Evolutionary conservation across 1,140 invertebrate genomes (phyloP), one percentile per base, ranked within the genome.

Genomic region (Harlomillsia oculata): DNA sequence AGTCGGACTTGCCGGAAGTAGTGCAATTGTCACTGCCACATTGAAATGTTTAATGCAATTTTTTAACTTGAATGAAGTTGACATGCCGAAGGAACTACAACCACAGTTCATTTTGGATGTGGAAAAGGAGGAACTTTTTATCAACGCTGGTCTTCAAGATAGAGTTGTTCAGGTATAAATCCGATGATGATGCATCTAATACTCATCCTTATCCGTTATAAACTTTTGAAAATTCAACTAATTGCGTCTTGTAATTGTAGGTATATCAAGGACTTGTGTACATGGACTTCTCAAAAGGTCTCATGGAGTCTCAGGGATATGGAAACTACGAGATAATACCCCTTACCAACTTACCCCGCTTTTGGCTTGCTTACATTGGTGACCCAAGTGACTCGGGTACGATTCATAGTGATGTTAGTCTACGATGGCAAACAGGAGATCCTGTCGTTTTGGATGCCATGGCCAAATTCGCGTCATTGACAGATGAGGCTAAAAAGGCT

Each of bases 31-130:
- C 13, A 68, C 67, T 18, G 67, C 67, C 11, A 63, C 66, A 11
- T 49, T 70, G 39, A 66, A 67, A 48, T 69, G 68, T 52, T 64
- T 70, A n/a, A 66, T 70, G 64, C 50, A 59, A 16, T 70, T 70
- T 60, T 70, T 64, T 51, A 61, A 66, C 39, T 50, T 70, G 20
- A 51, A 43, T 5, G 56, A 59, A 14, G n/a, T 53, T 30, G 64
- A 67, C 36, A 66, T 67, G 37, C 64, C 66, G 14, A 66, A 67
- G 43, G 58, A 53, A 50, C 41, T 64, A 4, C 67, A 65, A 41
- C 68, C 69, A 18, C 65, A 70, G 54, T 66, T 70, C 50, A 64
- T 69, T 34, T 53, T 70, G 23, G 69, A 70, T 53, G 69, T 69
- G 16, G 69, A 70, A 51, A 63, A 58, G 20, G 50, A 65, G 41